phyloP scores from a whole-genome alignment of 2,888 invertebrate species.

The Mythimna vitellina region DNA sequence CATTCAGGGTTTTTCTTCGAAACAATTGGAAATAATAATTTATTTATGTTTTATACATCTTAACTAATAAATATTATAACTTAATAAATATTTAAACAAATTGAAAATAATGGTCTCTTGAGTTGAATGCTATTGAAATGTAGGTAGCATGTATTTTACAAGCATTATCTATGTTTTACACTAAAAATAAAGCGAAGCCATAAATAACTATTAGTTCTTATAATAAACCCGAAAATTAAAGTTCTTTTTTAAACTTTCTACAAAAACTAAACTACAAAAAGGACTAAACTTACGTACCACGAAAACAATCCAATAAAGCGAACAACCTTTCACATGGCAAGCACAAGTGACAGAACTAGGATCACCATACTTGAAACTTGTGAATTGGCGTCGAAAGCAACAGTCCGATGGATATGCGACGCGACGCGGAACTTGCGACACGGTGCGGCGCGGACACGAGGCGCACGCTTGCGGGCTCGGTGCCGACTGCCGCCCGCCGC shows the following conservation, averaged over 20 bases:
- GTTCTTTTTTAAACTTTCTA: neutral
- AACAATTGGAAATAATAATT: too few species aligned
- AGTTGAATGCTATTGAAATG: neutral
- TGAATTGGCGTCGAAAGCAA: too few species aligned
- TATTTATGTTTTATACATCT: too few species aligned
- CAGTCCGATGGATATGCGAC: neutral
- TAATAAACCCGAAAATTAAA: neutral
- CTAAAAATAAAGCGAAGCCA: neutral
- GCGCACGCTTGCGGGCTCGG: slow-evolving; percentile 3
- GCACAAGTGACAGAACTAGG: slow-evolving; percentile 7
- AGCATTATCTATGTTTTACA: neutral
- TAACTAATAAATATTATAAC: too few species aligned
- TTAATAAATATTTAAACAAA: too few species aligned
- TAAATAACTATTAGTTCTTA: too few species aligned
- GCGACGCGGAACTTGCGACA: neutral
- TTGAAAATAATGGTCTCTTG: too few species aligned
- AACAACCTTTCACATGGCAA: slow-evolving; percentile 16
- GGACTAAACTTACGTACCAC: slow-evolving; percentile 30
- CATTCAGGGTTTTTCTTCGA: too few species aligned
- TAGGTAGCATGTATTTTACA: too few species aligned
- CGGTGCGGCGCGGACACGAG: neutral
- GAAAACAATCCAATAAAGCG: slow-evolving; percentile 28
- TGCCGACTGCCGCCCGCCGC: slow-evolving; percentile 24
- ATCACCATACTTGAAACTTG: slow-evolving; percentile 28
- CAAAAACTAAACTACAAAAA: neutral